Evolutionary conservation across 2,888 invertebrate genomes (phyloP), one percentile per base, ranked within the genome.

Genomic region (Cataglyphis altisquamis): DNA sequence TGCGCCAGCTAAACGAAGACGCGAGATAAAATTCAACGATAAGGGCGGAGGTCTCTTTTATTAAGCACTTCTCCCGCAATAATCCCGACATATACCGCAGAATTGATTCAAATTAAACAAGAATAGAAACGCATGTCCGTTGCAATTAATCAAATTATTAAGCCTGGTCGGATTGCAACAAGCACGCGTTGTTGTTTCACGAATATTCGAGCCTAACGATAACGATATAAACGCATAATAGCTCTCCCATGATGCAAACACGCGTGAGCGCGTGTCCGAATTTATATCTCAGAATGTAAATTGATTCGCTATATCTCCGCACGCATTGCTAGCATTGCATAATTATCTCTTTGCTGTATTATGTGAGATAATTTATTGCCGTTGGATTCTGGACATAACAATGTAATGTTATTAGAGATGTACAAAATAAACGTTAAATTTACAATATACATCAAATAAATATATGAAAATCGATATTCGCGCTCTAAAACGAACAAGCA

Each of bases 131-230:
- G 66, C 64, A 55, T 83, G 84, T 89, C 83, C 80, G 68, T 70
- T 72, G 82, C 88, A 84, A 89, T 89, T 88, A 88, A 89, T 89
- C 86, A 86, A 83, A 88, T 89, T 89, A 89, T 89, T 88, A 84
- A 82, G 86, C 85, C 88, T 48, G 41, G 67, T 6, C 48, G 57
- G 36, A 63, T 52, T 63, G 29, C n/a, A 66, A 86, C 66, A 70
- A 48, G 72, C 81, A 39, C 74, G 83, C 70, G 39, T 29, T 77
- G 83, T 77, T 73, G 83, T 83, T 72, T 84, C 84, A 25, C 84
- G 68, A 82, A 74, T 70, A 75, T 60, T 64, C 67, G 36, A 64
- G 41, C 36, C 74, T 84, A 67, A 62, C 81, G 67, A 82, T 67
- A 60, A 84, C 52, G 68, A 70, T 70, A 80, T 70, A 70, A 80